These are phyloP conservation scores for Microplitis deprimator DNA, from an alignment of 2,888 invertebrate genomes.

Conservation along the genomic window DNA sequence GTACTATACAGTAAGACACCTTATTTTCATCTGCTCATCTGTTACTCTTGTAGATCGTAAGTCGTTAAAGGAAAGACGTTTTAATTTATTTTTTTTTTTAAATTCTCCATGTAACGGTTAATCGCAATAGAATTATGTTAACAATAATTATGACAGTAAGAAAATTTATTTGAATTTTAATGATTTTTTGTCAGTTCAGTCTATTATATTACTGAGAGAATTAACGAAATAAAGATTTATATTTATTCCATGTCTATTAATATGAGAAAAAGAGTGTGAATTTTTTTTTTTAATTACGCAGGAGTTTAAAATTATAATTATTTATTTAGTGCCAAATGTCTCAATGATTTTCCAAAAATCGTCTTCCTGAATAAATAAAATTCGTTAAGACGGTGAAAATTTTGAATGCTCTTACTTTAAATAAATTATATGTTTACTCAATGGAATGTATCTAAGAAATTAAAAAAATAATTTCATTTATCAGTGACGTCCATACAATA, in stretches of 20 bases:
- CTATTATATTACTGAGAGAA: background rate
- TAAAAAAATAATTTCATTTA: too few species aligned
- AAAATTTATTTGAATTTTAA: background rate
- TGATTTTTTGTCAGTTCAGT: background rate
- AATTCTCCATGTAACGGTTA: conserved; percentile 29
- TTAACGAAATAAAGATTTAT: background rate
- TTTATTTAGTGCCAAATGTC: background rate
- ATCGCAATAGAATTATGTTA: conserved; percentile 2
- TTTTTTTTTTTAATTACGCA: too few species aligned
- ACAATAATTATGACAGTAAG: background rate
- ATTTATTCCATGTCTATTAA: background rate
- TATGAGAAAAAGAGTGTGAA: background rate
- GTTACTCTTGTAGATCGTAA: conserved; percentile 41
- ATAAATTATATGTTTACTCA: background rate
- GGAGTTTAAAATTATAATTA: background rate
- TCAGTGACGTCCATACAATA: too few species aligned
- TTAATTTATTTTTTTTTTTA: conserved; percentile 29
- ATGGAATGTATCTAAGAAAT: background rate
- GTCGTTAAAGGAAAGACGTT: conserved; percentile 39
- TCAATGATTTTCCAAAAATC: background rate
- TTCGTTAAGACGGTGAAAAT: background rate
- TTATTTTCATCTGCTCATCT: conserved; percentile 31
- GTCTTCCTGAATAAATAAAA: background rate
- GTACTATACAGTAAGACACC: background rate
- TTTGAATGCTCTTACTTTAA: background rate